Base-by-base conservation (phyloP, 2,888 invertebrate species). In the Hypena proboscidalis region DNA sequence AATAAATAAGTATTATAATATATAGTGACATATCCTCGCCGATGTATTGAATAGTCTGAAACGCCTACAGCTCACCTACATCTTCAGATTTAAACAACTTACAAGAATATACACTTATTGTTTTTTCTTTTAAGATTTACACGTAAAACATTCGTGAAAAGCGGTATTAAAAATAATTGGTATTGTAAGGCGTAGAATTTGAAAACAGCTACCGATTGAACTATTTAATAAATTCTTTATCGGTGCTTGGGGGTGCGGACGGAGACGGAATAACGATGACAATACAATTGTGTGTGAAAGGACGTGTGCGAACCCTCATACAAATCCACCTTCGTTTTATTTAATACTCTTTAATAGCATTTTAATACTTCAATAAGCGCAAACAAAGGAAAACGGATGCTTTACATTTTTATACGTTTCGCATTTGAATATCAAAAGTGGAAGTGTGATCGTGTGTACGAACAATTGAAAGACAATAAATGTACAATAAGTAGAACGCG, bases 401-500 rank as follows among this genome's bases (percentile, higher is more conserved):
- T 25, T 22, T 40, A 9, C 19, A 34, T n/a, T 13, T 31, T 37
- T 32, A 36, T 42, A 15, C 23, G 26, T 35, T 34, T 27, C 17
- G 9, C 29, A 34, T 50, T 56, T 47, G 13, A 52, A 43, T 53
- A 48, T 47, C 27, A 14, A 51, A 38, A 46, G 37, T 45, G 20
- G 25, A 39, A 21, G 44, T 42, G 37, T 38, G 42, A 45, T 50
- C 43, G 30, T 44, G 36, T 39, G 42, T 37, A 42, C 23, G 33
- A 36, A 49, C 55, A 52, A 55, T 45, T 60, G 47, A 58, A 60
- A 67, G 53, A 70, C 60, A 67, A 69, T 67, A 62, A 64, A 70
- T 66, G 60, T 45, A 70, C 69, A 67, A 59, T 63, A 70, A 64
- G 62, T 61, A 46, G 51, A 58, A 59, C 61, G 53, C 53, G 58